These are phyloP conservation scores for Acleris emargana DNA, from an alignment of 2,888 invertebrate genomes.

Conservation along the genomic window DNA sequence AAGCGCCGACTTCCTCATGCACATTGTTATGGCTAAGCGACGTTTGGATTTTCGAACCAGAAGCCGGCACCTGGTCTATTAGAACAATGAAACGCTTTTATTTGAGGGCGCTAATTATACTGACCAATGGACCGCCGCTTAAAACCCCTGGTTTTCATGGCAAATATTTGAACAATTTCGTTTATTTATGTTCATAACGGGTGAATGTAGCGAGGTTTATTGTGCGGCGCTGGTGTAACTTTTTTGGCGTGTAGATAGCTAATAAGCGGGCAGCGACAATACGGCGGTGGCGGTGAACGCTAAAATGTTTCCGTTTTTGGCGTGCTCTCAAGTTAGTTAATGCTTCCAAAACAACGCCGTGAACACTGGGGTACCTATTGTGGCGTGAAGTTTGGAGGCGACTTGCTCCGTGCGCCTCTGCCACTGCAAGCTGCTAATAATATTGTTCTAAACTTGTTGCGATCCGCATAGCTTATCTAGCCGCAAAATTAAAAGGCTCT, in stretches of 20 bases:
- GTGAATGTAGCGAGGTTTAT: constrained; percentile 39
- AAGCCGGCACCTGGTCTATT: constrained; percentile 48
- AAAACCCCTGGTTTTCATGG: constrained; percentile 56
- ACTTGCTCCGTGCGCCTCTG: constrained; percentile 51
- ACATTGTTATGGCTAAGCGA: constrained; percentile 42
- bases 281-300: constrained; percentile 59
- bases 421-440: constrained; percentile 50
- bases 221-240: constrained; percentile 49
- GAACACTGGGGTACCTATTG: constrained; percentile 54
- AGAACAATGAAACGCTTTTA: constrained; percentile 61
- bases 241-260: constrained; percentile 57
- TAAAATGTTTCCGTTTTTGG: constrained; percentile 80
- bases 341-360: constrained; percentile 75
- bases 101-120: constrained; percentile 48
- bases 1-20: constrained; percentile 42
- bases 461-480: constrained; percentile 27
- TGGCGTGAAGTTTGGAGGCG: constrained; percentile 53
- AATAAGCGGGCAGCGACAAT: constrained; percentile 67
- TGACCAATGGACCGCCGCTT: constrained; percentile 57
- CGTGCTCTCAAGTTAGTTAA: constrained; percentile 80
- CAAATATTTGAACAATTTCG: constrained; percentile 59
- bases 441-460: constrained; percentile 41
- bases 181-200: constrained; percentile 37
- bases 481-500: constrained; percentile 19
- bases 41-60: constrained; percentile 47